Evolutionary conservation across 1,140 invertebrate species (phyloP), one percentile per base, ranked within the genome.

Genomic region (Ceratosolen solmsi): DNA sequence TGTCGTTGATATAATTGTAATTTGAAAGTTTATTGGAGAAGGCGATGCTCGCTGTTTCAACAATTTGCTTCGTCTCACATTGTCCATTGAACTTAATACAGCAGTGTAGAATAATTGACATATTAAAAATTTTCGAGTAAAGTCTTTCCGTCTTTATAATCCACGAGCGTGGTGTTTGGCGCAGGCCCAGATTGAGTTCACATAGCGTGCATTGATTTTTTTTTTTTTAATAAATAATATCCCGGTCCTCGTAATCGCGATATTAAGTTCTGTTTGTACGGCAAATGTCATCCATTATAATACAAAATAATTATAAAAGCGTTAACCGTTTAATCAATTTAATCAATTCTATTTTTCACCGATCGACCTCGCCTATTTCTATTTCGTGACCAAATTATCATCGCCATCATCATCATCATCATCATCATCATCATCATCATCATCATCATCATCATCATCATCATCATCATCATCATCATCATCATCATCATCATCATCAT

Each of bases 271-370:
- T 49, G 49, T 71, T 25, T n/a, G 68, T 49, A 49, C 46, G 27
- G 80, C 38, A 76, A 82, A 72, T 51, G 15, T 73, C 75, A 27
- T 49, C 17, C 41, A 54, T 82, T 78, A 73, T 82, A 27, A 73
- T 78, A 82, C 68, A 77, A 58, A 51, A 71, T 78, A 78, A 73
- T 82, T 82, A 82, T 82, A 82, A 82, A 82, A 82, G 73, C 80
- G 65, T 49, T 38, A 73, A 72, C 41, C 13, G 41, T 46, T 46
- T 46, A 8, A 46, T 46, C 41, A 46, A 46, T 46, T 13, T 46
- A 8, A 46, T 46, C 41, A 46, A 46, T 46, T 46, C 41, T 13
- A 13, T 17, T 27, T 22, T 63, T 25, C 22, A 54, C n/a, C 79
- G 79, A 74, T 74, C 58, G 22, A 68, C 38, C 1, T 74, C 15